Conservation (phyloP, 2,888 invertebrate genomes). For the Odontothrips loti region DNA sequence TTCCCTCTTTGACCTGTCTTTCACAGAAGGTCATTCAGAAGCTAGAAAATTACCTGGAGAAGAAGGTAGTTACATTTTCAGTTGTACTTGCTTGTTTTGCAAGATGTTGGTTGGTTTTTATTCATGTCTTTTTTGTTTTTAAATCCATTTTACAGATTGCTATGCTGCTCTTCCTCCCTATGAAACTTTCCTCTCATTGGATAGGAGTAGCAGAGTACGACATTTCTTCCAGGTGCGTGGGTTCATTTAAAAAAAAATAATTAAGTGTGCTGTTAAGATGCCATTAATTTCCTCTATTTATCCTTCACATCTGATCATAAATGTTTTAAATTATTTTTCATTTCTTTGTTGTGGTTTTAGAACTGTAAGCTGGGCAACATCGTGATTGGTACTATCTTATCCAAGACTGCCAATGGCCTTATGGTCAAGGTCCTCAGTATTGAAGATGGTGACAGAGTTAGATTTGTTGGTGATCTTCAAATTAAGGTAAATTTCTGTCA, state of each 20-base stretch:
- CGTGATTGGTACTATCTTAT: slow-evolving; percentile 71
- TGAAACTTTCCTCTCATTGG: slow-evolving; percentile 77
- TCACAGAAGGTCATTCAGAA: slow-evolving; percentile 50
- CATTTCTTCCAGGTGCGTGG: slow-evolving; percentile 74
- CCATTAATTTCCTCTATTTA: slow-evolving; percentile 14
- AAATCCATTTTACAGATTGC: slow-evolving; percentile 1
- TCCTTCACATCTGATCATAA: slow-evolving; percentile 37
- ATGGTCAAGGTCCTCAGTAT: slow-evolving; percentile 80
- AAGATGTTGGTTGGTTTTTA: not conserved
- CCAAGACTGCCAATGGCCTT: slow-evolving; percentile 67
- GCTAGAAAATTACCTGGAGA: slow-evolving; percentile 53
- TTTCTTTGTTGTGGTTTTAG: not conserved
- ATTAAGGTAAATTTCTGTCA: slow-evolving; percentile 64
- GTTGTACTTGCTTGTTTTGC: slow-evolving; percentile 20
- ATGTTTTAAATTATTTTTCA: slow-evolving; percentile 17
- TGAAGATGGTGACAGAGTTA: slow-evolving; percentile 64
- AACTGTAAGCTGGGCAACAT: slow-evolving; percentile 57
- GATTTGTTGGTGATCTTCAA: slow-evolving; percentile 80
- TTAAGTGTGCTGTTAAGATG: not conserved
- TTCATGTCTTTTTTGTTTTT: not conserved
- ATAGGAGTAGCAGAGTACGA: slow-evolving; percentile 68
- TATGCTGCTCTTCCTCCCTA: slow-evolving; percentile 77
- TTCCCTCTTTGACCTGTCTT: slow-evolving; percentile 60
- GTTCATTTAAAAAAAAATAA: not conserved
- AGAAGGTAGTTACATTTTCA: slow-evolving; percentile 56